Percentiles rank a stretch among this genome's conserved stretches.
These are phyloP conservation scores for Acanthosoma haemorrhoidale DNA, from an alignment of 2,888 invertebrate genomes.

Conservation along the genomic window DNA sequence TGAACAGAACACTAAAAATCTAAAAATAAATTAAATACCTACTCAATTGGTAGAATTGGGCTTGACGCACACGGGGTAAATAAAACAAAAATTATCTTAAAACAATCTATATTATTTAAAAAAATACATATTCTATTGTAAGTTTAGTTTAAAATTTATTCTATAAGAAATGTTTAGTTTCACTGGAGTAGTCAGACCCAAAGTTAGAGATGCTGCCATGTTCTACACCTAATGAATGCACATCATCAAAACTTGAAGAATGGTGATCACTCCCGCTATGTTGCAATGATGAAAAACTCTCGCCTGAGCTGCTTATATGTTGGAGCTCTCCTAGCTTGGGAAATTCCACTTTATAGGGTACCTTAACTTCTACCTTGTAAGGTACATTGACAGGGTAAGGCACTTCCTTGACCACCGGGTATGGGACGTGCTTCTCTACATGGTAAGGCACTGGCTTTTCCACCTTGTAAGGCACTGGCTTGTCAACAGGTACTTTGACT, in stretches of 20 bases:
- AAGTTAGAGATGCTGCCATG: no score
- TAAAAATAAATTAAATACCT: no score
- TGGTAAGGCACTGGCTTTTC: background rate
- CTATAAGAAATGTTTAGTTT: no score
- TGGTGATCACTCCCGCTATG: background rate
- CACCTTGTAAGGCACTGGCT: background rate
- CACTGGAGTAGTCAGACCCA: background rate
- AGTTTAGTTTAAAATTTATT: no score
- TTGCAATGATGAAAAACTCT: background rate
- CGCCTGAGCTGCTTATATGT: background rate
- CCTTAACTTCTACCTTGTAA: background rate
- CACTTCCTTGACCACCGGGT: background rate
- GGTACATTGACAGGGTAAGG: background rate
- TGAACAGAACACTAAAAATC: no score
- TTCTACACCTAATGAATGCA: background rate
- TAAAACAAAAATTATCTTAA: no score
- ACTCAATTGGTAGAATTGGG: no score
- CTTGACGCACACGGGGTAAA: no score
- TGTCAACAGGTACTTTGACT: background rate
- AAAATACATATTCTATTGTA: no score
- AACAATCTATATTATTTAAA: no score
- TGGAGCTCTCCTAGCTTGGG: background rate
- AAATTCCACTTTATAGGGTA: background rate
- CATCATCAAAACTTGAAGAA: background rate
- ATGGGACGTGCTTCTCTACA: background rate